phyloP scores from a whole-genome alignment of 2,888 invertebrate species.

The Parthenolecanium corni region DNA sequence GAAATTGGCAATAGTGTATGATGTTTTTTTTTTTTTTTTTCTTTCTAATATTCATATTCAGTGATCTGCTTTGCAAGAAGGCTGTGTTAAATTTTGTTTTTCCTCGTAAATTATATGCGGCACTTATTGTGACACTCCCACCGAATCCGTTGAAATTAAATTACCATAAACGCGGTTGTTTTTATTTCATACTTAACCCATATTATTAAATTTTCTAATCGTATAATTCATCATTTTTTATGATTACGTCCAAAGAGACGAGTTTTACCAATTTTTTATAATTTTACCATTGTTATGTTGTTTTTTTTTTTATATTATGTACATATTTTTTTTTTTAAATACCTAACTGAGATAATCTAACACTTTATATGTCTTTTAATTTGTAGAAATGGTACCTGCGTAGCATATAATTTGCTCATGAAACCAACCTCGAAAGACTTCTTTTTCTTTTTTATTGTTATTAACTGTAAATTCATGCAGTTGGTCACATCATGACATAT shows the following conservation, averaged over 20 bases:
- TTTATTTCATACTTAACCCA: background rate
- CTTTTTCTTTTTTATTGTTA: too few species aligned
- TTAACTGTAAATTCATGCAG: too few species aligned
- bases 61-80: conserved; percentile 13
- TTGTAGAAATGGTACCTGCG: too few species aligned
- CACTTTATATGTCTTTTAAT: background rate
- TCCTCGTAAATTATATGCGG: background rate
- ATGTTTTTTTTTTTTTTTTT: too few species aligned
- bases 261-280: background rate
- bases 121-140: background rate
- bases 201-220: background rate
- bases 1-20: background rate
- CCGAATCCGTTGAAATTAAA: background rate
- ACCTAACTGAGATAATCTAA: background rate
- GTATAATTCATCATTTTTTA: background rate
- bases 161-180: background rate
- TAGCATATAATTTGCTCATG: too few species aligned
- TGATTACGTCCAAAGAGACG: background rate
- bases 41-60: background rate
- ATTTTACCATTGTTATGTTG: background rate
- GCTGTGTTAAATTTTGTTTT: conserved; percentile 17
- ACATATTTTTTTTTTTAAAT: background rate
- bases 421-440: too few species aligned
- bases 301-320: background rate
- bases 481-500: too few species aligned